Evolutionary conservation across 2,113 vertebrate genomes (phyloP).

Genomic region (rabbit (Oryctolagus cuniculus)): DNA sequence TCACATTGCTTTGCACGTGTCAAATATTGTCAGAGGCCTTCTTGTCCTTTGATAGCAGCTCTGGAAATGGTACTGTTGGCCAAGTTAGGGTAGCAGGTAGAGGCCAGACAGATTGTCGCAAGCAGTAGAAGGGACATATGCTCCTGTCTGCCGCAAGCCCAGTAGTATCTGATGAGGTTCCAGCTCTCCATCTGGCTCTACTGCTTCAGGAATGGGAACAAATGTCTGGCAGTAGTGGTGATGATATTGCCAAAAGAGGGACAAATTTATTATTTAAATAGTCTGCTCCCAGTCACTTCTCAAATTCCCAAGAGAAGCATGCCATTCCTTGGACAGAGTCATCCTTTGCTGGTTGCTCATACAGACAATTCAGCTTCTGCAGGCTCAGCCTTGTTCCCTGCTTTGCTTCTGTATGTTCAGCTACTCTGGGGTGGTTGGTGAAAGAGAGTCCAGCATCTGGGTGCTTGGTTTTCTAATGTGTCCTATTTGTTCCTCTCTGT

Average conservation of each 20-base stretch:
- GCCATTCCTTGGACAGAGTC: background rate
- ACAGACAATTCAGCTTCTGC: background rate
- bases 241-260: background rate
- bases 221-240: background rate
- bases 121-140: background rate
- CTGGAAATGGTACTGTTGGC: background rate
- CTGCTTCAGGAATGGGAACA: background rate
- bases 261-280: background rate
- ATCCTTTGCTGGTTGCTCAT: background rate
- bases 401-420: background rate
- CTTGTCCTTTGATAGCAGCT: background rate
- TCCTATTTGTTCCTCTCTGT: background rate
- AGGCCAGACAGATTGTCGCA: background rate
- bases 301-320: background rate
- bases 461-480: slow-evolving; percentile 16
- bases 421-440: background rate
- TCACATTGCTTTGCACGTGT: background rate
- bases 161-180: background rate
- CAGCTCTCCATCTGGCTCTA: background rate
- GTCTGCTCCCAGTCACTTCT: background rate
- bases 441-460: background rate
- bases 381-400: background rate
- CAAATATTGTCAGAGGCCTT: background rate
- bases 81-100: background rate
- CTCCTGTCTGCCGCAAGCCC: background rate